Conservation (phyloP, 2,888 invertebrate genomes). For the Apodemia zela region DNA sequence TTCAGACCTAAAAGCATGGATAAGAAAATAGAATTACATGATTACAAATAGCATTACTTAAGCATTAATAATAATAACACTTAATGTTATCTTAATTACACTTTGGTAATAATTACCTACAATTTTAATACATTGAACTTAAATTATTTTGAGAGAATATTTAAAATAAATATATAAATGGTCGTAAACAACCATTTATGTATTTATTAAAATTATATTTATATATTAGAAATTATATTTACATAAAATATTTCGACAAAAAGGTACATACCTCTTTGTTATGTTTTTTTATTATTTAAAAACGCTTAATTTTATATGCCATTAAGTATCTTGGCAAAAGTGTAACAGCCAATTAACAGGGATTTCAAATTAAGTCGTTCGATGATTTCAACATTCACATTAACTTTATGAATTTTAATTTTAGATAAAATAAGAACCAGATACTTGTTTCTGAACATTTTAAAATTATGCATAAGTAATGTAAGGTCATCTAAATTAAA, state of each 20-base stretch:
- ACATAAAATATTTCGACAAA: constrained; percentile 19
- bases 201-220: constrained; percentile 20
- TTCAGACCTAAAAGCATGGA: constrained; percentile 33
- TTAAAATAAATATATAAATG: constrained; percentile 28
- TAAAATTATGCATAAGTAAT: background rate
- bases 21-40: constrained; percentile 21
- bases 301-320: constrained; percentile 11
- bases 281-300: background rate
- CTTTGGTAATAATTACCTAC: constrained; percentile 77
- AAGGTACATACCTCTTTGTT: background rate
- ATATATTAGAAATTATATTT: constrained; percentile 24
- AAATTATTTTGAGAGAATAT: constrained; percentile 50
- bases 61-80: constrained; percentile 37
- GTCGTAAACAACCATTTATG: constrained; percentile 23
- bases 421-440: background rate
- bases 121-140: constrained; percentile 53
- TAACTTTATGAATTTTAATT: background rate
- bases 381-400: background rate
- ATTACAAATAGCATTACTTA: constrained; percentile 6
- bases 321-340: constrained; percentile 8
- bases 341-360: constrained; percentile 10
- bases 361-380: background rate
- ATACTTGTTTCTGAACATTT: background rate
- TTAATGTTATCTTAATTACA: constrained; percentile 73
- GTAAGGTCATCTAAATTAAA: background rate